Conservation (phyloP, 2,888 invertebrate species). For the Halictus quadricinctus region DNA sequence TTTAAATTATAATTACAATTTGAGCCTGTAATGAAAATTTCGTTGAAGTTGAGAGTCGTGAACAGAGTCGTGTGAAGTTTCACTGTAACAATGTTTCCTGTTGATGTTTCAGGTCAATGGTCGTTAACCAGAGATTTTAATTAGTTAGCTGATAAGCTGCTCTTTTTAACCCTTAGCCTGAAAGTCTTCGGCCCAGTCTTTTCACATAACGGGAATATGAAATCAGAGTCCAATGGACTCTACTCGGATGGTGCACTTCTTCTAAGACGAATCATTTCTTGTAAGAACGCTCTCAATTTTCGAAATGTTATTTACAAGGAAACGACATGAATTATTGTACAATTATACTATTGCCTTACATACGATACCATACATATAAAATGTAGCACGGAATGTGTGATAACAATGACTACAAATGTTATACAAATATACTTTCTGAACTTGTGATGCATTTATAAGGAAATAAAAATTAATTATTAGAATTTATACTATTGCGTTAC, state of each 20-base stretch:
- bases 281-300: background rate
- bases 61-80: background rate
- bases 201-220: background rate
- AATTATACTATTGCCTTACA: no score
- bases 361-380: no score
- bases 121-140: background rate
- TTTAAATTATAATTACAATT: no score
- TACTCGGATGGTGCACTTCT: background rate
- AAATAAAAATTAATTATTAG: no score
- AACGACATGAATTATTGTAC: background rate
- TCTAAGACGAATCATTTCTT: background rate
- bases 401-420: background rate
- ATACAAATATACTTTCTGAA: no score
- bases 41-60: no score
- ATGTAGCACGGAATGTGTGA: no score
- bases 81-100: background rate
- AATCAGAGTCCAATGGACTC: background rate
- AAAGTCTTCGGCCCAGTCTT: background rate
- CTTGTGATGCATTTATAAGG: no score
- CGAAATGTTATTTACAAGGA: background rate
- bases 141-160: background rate
- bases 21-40: no score
- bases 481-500: no score
- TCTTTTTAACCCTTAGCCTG: background rate
- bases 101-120: background rate